phyloP scores from a whole-genome alignment of 2,113 vertebrate species.

The Vombatus ursinus region DNA sequence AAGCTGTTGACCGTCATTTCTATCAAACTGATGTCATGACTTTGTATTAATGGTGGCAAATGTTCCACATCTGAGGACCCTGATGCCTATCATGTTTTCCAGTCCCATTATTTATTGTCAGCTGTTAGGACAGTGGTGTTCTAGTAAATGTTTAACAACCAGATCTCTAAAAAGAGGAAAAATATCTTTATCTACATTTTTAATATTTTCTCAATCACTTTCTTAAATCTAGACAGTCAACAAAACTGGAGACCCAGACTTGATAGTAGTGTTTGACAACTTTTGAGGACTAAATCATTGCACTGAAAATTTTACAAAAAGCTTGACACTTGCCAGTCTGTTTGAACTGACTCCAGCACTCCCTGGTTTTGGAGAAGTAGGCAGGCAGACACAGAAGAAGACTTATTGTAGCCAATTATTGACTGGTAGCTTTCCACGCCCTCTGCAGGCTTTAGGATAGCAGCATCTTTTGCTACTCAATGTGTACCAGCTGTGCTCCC shows the following conservation, averaged over 20 bases:
- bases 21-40: neutral
- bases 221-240: neutral
- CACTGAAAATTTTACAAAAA: neutral
- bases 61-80: neutral
- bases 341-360: neutral
- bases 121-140: neutral
- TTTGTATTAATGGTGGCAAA: neutral
- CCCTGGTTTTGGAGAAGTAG: neutral
- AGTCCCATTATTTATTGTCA: neutral
- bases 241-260: neutral
- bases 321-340: neutral
- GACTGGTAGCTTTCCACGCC: neutral
- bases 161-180: neutral
- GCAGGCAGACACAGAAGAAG: neutral
- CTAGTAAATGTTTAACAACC: neutral
- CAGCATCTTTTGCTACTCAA: neutral
- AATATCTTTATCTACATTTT: neutral
- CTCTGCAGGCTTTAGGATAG: neutral
- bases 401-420: neutral
- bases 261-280: neutral
- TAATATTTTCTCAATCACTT: neutral
- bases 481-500: neutral
- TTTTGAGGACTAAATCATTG: neutral
- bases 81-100: neutral
- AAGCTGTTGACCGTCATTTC: neutral